phyloP scores from a whole-genome alignment of 2,888 invertebrate species.

The Caradrina kadenii region DNA sequence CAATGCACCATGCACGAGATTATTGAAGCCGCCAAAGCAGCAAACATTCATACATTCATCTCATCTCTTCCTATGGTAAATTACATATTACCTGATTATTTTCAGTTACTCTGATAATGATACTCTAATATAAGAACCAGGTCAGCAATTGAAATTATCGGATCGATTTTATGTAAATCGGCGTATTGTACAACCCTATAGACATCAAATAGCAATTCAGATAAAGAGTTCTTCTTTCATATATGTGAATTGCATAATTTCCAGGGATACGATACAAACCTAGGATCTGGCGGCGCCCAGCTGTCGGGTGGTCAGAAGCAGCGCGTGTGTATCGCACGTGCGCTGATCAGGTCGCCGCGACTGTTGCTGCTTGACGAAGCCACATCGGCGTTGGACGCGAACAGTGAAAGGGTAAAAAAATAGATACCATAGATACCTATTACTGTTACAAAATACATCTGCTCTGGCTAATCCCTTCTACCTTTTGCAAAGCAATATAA shows the following conservation, averaged over 20 bases:
- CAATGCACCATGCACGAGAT: conserved; percentile 93
- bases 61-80: conserved; percentile 92
- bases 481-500: too few relatives aligned
- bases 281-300: conserved; percentile 93
- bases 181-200: too few relatives aligned
- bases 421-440: not conserved
- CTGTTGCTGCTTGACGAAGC: conserved; percentile 93
- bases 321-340: conserved; percentile 93
- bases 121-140: too few relatives aligned
- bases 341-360: conserved; percentile 92
- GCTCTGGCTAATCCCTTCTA: too few relatives aligned
- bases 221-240: not conserved
- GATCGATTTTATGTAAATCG: too few relatives aligned
- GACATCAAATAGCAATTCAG: not conserved
- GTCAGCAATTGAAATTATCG: too few relatives aligned
- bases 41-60: conserved; percentile 95
- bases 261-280: conserved; percentile 93
- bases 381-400: conserved; percentile 92
- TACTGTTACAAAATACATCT: not conserved
- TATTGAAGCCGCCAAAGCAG: conserved; percentile 93
- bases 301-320: conserved; percentile 94
- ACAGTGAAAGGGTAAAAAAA: conserved; percentile 91
- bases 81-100: too few relatives aligned
- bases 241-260: conserved; percentile 2
- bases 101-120: too few relatives aligned